These are phyloP conservation scores for Allobates femoralis DNA, from an alignment of 2,797 vertebrate genomes.

Conservation along the genomic window DNA sequence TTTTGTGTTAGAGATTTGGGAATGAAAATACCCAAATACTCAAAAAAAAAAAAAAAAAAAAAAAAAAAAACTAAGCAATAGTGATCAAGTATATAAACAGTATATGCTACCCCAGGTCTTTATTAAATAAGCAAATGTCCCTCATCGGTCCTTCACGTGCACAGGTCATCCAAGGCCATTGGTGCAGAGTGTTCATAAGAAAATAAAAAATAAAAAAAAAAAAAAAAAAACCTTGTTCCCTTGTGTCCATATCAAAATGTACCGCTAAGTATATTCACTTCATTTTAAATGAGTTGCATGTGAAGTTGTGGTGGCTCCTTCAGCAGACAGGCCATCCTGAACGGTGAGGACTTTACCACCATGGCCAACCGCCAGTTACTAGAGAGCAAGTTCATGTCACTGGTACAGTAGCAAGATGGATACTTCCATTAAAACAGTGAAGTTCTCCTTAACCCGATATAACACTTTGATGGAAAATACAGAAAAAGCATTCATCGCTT, in stretches of 20 bases:
- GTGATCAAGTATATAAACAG: constrained; percentile 49
- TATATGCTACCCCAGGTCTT: constrained; percentile 43
- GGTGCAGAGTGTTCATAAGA: not conserved
- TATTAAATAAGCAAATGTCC: constrained; percentile 28
- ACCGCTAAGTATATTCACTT: constrained; percentile 27
- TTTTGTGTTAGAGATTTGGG: constrained; percentile 31
- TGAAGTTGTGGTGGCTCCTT: not conserved
- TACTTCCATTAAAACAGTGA: constrained; percentile 7
- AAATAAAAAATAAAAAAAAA: not conserved
- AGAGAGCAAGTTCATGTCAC: constrained; percentile 16
- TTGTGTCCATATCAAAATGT: constrained; percentile 27
- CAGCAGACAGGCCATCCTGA: not conserved
- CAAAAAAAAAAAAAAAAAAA: no score
- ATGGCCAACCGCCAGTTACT: not conserved
- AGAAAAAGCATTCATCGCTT: constrained; percentile 82
- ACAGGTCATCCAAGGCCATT: constrained; percentile 16
- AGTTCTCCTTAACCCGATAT: not conserved
- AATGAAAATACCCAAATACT: constrained; percentile 24
- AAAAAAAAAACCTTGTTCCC: not conserved
- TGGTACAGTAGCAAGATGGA: constrained; percentile 16
- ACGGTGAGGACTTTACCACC: not conserved
- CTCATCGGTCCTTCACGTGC: not conserved
- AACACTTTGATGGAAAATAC: not conserved
- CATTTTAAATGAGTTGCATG: constrained; percentile 1
- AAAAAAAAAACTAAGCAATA: constrained; percentile 19